These are phyloP conservation scores for Mormyrus lacerda DNA, from an alignment of 2,113 vertebrate genomes.

Conservation along the genomic window DNA sequence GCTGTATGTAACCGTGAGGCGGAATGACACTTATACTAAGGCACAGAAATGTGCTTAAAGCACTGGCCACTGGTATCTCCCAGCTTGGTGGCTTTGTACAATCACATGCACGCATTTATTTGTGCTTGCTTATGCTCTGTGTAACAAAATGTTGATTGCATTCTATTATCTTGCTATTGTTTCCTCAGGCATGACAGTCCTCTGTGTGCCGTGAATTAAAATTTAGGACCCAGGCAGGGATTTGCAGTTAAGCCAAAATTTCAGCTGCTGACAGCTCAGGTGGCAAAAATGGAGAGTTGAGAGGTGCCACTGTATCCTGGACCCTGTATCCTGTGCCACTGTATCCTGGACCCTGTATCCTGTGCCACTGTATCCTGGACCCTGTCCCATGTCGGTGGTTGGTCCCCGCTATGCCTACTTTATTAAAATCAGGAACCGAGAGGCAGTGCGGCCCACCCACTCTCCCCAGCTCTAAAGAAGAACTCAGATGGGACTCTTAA, in stretches of 20 bases:
- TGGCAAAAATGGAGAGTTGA: background rate
- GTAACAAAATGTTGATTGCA: constrained; percentile 14
- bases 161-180: constrained; percentile 7
- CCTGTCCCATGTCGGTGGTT: background rate
- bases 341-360: no score
- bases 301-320: background rate
- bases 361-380: background rate
- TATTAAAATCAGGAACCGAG: background rate
- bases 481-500: background rate
- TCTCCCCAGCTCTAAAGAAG: background rate
- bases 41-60: background rate
- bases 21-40: background rate
- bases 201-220: constrained; percentile 3
- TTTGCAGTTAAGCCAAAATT: background rate
- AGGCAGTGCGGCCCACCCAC: background rate
- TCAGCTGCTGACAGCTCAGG: background rate
- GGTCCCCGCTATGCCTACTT: background rate
- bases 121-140: constrained; percentile 10
- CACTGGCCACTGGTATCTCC: background rate
- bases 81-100: background rate
- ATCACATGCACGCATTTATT: background rate
- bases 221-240: background rate
- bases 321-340: background rate
- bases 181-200: constrained; percentile 3
- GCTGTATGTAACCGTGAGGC: no score